These are phyloP conservation scores for Drosophila anomelani DNA, from an alignment of 2,888 invertebrate species.

Conservation along the genomic window DNA sequence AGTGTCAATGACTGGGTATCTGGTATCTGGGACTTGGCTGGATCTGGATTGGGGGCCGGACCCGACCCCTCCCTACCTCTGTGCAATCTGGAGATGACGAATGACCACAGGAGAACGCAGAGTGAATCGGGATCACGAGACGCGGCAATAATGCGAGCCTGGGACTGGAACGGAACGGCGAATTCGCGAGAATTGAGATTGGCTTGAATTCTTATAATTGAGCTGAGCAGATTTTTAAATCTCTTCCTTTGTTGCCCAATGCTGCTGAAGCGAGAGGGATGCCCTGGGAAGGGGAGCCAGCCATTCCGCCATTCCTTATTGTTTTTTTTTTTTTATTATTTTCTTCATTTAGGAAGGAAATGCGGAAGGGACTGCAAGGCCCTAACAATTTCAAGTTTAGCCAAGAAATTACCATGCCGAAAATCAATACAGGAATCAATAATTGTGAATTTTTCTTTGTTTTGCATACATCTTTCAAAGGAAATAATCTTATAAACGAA, in stretches of 20 bases:
- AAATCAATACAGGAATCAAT: background rate
- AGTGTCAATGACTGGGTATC: constrained; percentile 66
- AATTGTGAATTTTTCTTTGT: too few relatives aligned
- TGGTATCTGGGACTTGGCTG: constrained; percentile 21
- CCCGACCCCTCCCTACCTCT: constrained; percentile 7
- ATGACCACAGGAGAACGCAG: constrained; percentile 70
- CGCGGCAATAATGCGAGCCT: constrained; percentile 45
- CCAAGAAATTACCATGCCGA: too few relatives aligned
- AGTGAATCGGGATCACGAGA: constrained; percentile 65
- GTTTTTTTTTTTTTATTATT: background rate
- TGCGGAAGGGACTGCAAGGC: constrained; percentile 5
- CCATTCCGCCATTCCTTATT: background rate
- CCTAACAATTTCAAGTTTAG: background rate
- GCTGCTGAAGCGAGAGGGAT: background rate
- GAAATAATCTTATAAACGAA: background rate
- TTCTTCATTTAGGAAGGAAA: background rate
- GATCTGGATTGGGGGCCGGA: constrained; percentile 35
- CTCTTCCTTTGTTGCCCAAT: constrained; percentile 46
- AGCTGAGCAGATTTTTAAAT: constrained; percentile 67
- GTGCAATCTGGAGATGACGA: constrained; percentile 71
- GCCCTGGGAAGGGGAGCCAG: background rate
- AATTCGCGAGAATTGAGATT: constrained; percentile 79
- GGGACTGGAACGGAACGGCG: constrained; percentile 33
- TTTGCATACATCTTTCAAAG: too few relatives aligned
- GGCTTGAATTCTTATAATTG: constrained; percentile 77